A percentile compares a stretch with the other conserved stretches of the same genome.
Conservation (phyloP, 2,113 vertebrate species). For the Rissa tridactyla region DNA sequence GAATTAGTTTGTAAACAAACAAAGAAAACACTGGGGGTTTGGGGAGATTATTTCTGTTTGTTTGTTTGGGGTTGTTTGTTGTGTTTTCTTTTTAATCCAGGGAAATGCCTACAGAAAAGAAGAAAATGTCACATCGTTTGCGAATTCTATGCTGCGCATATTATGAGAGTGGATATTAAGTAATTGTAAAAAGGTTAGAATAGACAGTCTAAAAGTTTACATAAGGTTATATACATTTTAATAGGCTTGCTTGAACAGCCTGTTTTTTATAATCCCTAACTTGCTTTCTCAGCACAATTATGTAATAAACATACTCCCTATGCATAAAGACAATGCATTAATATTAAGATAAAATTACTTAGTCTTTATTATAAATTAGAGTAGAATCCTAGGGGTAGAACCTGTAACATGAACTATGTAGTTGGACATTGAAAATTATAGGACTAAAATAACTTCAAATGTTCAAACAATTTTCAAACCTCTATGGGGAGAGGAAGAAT, state of each 20-base stretch:
- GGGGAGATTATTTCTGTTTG: background rate
- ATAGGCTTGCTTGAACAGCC: background rate
- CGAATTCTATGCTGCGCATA: background rate
- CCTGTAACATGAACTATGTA: background rate
- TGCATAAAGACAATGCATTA: background rate
- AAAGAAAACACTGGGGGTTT: background rate
- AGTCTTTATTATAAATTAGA: background rate
- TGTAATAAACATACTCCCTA: background rate
- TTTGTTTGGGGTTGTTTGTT: background rate
- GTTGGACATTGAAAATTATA: background rate
- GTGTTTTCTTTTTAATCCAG: background rate
- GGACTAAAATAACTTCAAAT: background rate
- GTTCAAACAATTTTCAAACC: background rate
- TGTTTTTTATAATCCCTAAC: background rate
- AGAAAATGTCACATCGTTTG: background rate
- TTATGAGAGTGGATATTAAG: background rate
- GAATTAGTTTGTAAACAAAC: background rate
- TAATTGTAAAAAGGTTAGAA: background rate
- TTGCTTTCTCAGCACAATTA: background rate
- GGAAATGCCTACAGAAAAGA: background rate
- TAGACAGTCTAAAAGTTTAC: background rate
- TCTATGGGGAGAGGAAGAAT: background rate
- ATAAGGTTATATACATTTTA: background rate
- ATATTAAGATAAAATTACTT: background rate
- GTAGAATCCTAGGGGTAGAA: background rate